Evolutionary conservation across 2,888 invertebrate genomes (phyloP).

Genomic region (Geotrupes spiniger): DNA sequence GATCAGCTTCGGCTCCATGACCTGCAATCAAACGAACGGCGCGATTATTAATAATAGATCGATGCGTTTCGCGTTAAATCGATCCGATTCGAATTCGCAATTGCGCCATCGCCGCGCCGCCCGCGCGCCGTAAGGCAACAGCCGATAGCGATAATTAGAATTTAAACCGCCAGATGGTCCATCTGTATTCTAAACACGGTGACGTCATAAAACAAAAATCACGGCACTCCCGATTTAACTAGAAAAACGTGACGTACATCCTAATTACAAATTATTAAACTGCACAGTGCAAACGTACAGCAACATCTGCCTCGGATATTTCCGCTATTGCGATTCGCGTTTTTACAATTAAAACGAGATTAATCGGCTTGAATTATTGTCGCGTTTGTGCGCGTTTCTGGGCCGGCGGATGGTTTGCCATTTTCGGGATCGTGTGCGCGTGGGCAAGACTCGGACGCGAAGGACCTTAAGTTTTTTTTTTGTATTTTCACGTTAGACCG

Average conservation of each 20-base stretch:
- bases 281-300: constrained; percentile 24
- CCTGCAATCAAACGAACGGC: constrained; percentile 43
- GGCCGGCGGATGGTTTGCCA: background rate
- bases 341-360: constrained; percentile 25
- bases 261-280: constrained; percentile 47
- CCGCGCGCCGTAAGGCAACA: constrained; percentile 12
- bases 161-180: constrained; percentile 39
- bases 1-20: constrained; percentile 60
- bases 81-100: no score
- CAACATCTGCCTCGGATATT: constrained; percentile 18
- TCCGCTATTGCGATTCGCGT: constrained; percentile 19
- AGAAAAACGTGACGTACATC: constrained; percentile 50
- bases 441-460: no score
- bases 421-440: background rate
- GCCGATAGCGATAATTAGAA: constrained; percentile 38
- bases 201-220: constrained; percentile 49
- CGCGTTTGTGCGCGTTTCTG: constrained; percentile 3
- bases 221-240: constrained; percentile 43
- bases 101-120: constrained; percentile 16
- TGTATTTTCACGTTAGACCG: no score
- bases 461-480: no score
- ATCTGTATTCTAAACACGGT: constrained; percentile 46
- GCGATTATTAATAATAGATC: no score
- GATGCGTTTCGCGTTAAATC: no score
- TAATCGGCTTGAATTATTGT: constrained; percentile 22